phyloP scores from a whole-genome alignment of 1,140 invertebrate species.

The Pentalonia nigronervosa region DNA sequence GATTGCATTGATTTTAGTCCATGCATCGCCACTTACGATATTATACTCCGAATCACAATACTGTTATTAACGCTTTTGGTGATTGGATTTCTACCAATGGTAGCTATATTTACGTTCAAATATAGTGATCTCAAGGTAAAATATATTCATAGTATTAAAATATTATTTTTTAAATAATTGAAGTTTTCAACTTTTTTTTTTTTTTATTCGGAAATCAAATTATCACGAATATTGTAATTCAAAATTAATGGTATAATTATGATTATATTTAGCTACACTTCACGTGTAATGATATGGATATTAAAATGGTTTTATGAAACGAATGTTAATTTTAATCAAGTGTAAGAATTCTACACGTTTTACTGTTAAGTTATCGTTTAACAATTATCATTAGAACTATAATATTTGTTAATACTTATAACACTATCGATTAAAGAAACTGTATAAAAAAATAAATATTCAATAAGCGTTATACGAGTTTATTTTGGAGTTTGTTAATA shows the following conservation, averaged over 20 bases:
- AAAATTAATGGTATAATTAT: neutral
- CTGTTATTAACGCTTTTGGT: slow-evolving; percentile 84
- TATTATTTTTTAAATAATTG: neutral
- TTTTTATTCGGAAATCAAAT: neutral
- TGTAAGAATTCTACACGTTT: neutral
- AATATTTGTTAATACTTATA: no score
- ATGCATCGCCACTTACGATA: slow-evolving; percentile 89
- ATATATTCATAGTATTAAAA: neutral
- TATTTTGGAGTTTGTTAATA: neutral
- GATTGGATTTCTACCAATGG: slow-evolving; percentile 84
- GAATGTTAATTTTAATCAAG: neutral
- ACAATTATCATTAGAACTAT: neutral
- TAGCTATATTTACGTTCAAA: slow-evolving; percentile 90
- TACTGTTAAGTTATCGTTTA: no score
- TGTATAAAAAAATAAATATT: neutral
- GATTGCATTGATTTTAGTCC: slow-evolving; percentile 84
- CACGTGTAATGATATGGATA: neutral
- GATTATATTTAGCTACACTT: neutral
- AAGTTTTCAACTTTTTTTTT: neutral
- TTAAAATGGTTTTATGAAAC: neutral
- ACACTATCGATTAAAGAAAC: neutral
- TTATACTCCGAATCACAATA: slow-evolving; percentile 86
- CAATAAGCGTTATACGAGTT: no score
- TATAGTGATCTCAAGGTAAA: slow-evolving; percentile 91
- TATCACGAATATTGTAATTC: neutral